phyloP scores from a whole-genome alignment of 2,797 vertebrate genomes.

The Eulemur albifrons region DNA sequence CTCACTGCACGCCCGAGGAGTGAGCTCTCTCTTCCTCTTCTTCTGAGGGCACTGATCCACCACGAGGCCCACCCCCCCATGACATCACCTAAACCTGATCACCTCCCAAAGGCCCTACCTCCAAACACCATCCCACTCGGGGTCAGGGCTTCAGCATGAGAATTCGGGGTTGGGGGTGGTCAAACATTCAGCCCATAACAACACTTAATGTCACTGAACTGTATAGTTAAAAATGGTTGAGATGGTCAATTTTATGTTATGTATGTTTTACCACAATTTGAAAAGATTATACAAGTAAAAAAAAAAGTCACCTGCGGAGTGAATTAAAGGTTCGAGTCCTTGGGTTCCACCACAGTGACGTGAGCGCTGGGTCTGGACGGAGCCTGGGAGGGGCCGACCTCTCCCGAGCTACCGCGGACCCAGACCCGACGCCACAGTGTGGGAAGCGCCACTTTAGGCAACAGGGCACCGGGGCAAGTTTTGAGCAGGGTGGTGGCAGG shows the following conservation, averaged over 20 bases:
- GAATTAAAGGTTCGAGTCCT: neutral
- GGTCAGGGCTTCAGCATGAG: neutral
- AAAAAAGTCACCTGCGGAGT: neutral
- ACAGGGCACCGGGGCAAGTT: neutral
- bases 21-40: neutral
- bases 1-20: too few species aligned
- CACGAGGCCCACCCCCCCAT: neutral
- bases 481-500: neutral
- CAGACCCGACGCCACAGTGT: neutral
- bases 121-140: neutral
- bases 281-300: neutral
- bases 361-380: neutral
- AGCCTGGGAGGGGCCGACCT: neutral
- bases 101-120: neutral
- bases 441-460: neutral
- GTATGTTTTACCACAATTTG: neutral
- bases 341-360: too few species aligned
- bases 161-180: neutral
- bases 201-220: neutral
- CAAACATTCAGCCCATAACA: neutral
- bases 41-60: neutral
- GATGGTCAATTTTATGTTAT: neutral
- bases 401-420: neutral
- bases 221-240: neutral
- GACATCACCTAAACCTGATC: neutral